A percentile compares a stretch with the other conserved stretches of the same genome.
phyloP scores from a whole-genome alignment of 2,113 vertebrate species.

The Gymnobelideus leadbeateri region DNA sequence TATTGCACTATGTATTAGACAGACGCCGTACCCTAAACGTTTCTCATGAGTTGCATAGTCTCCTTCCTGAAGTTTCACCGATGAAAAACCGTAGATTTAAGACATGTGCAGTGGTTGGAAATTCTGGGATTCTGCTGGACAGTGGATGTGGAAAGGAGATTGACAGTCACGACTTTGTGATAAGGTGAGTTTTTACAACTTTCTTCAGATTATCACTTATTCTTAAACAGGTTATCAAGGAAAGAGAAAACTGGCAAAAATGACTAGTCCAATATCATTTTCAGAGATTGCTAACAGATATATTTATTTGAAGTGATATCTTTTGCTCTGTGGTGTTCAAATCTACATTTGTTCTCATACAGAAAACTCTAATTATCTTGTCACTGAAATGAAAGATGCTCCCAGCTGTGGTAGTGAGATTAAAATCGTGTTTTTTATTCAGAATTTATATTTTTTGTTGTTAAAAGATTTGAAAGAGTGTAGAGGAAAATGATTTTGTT shows the following conservation, averaged over 20 bases:
- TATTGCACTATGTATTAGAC: conserved; percentile 92
- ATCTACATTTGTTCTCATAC: conserved; percentile 26
- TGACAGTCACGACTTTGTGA: conserved; percentile 91
- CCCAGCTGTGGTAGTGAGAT: background rate
- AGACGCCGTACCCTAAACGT: conserved; percentile 91
- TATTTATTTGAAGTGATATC: conserved; percentile 42
- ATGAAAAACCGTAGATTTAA: conserved; percentile 93
- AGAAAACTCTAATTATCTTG: conserved; percentile 48
- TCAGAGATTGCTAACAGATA: conserved; percentile 2
- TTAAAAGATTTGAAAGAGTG: background rate
- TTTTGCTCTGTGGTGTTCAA: conserved; percentile 4
- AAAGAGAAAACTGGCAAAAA: conserved; percentile 45
- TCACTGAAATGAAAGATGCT: conserved; percentile 53
- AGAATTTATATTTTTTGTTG: conserved; percentile 20
- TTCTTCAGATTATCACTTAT: conserved; percentile 33
- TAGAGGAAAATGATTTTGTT: conserved; percentile 38
- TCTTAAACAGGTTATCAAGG: conserved; percentile 18
- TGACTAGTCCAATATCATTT: conserved; percentile 43
- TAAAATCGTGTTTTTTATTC: conserved; percentile 30
- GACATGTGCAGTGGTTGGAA: conserved; percentile 92
- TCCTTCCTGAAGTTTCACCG: conserved; percentile 92
- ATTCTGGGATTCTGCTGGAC: conserved; percentile 91
- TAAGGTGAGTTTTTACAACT: conserved; percentile 86
- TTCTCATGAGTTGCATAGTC: conserved; percentile 89
- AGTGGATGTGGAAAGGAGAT: conserved; percentile 92